phyloP scores from a whole-genome alignment of 2,113 vertebrate species.

The Cyanoliseus patagonus region DNA sequence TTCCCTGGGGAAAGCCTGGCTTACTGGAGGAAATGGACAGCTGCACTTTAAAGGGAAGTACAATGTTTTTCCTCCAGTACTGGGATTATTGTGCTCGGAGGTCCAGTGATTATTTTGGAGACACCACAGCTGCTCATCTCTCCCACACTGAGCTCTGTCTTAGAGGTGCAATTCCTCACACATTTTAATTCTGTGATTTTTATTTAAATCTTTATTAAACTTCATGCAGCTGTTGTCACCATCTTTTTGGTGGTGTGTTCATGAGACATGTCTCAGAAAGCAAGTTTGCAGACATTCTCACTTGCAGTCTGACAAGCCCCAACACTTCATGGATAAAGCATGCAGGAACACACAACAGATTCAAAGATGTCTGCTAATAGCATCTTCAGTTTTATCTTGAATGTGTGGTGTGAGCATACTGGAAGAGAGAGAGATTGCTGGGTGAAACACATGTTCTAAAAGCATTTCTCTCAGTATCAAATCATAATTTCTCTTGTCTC shows the following conservation, averaged over 20 bases:
- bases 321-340: neutral
- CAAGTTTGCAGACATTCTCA: neutral
- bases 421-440: neutral
- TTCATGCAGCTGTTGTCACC: neutral
- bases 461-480: neutral
- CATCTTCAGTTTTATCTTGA: neutral
- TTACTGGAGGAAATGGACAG: neutral
- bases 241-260: neutral
- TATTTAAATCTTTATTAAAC: neutral
- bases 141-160: neutral
- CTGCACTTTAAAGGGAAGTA: neutral
- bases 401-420: neutral
- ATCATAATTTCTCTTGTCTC: neutral
- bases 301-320: neutral
- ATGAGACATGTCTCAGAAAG: neutral
- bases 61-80: neutral
- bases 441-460: neutral
- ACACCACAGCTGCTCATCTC: neutral
- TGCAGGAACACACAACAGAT: neutral
- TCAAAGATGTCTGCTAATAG: neutral
- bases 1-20: neutral
- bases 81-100: neutral
- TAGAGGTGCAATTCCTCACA: neutral
- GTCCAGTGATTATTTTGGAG: neutral
- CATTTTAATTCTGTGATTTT: neutral